phyloP scores from a whole-genome alignment of 1,140 invertebrate genomes.

The Varroa destructor region DNA sequence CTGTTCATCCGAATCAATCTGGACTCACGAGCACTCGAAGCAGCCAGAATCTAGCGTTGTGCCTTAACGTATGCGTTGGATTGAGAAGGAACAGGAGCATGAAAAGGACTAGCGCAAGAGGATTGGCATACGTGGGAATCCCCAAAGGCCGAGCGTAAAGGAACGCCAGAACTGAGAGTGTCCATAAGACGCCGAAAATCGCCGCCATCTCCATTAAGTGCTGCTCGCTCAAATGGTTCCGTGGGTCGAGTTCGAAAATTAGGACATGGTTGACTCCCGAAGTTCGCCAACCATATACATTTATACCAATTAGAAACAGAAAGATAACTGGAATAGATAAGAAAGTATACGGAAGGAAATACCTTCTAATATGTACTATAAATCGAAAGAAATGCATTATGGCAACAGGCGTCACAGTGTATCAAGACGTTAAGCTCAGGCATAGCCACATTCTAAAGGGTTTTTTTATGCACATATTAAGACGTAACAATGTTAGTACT shows the following conservation, averaged over 20 bases:
- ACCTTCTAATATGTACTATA: too few relatives aligned
- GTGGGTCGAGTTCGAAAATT: conserved; percentile 94
- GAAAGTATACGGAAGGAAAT: too few relatives aligned
- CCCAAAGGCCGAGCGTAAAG: conserved; percentile 67
- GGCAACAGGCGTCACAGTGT: too few relatives aligned
- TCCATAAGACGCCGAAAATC: conserved; percentile 89
- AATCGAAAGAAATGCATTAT: too few relatives aligned
- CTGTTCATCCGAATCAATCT: not conserved
- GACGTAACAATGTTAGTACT: too few relatives aligned
- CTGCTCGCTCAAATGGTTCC: conserved; percentile 86
- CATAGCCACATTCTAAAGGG: too few relatives aligned
- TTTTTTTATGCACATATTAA: too few relatives aligned
- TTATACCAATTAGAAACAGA: conserved; percentile 88
- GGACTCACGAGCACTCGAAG: conserved; percentile 46
- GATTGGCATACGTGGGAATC: conserved; percentile 80
- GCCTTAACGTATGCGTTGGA: conserved; percentile 76
- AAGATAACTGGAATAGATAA: conserved; percentile 51
- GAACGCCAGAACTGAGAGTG: conserved; percentile 57
- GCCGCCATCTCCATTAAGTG: conserved; percentile 90
- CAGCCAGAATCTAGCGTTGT: conserved; percentile 64
- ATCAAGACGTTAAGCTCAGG: too few relatives aligned
- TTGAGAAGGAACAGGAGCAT: conserved; percentile 80
- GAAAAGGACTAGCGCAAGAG: conserved; percentile 67
- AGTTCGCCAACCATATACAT: conserved; percentile 93
- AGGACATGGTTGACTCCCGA: conserved; percentile 97